Evolutionary conservation across 2,888 invertebrate genomes (phyloP), one percentile per base, ranked within the genome.

Genomic region (Acanthosepion lycidas): DNA sequence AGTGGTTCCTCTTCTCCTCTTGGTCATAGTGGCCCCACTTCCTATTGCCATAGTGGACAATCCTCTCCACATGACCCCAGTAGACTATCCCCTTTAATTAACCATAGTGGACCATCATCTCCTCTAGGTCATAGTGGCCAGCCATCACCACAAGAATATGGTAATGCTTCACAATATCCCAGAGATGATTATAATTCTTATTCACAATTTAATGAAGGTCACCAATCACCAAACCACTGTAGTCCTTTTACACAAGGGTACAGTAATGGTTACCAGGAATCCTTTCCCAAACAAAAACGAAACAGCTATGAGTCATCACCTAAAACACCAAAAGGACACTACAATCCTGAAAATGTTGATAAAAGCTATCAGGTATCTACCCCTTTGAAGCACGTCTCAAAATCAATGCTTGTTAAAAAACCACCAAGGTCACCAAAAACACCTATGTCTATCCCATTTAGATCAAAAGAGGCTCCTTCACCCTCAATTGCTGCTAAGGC

Each of bases 381-480:
- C n/a, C 93, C 93, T 53, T n/a, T 93, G 49, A 93, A 93, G 53
- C 93, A 93, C 4, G 49, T 93, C 20, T 28, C 49, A 48, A 93
- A 49, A n/a, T 15, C 49, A 28, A 28, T n/a, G 28, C 93, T 53
- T n/a, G 53, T 53, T n/a, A 93, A 93, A 93, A 93, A n/a, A 93
- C 51, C 93, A 53, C 93, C 93, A 93, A 51, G 49, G 12, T 93
- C 93, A 93, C 93, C 93, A 26, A 93, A 93, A 93, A 51, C 93
- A 6, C 93, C 93, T 28, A 18, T 93, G 5, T 49, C 93, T n/a
- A n/a, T 93, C 0, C 93, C 93, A 26, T 28, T 93, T 18, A 18
- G 93, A 49, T 9, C 51, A 48, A 51, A 26, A n/a, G 51, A 93
- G 26, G 51, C 28, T 48, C 93, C 93, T n/a, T 93, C 93, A 51